A percentile compares a stretch with the other conserved stretches of the same genome.
phyloP scores from a whole-genome alignment of 2,888 invertebrate species.

The Acrocyrtus sp. region DNA sequence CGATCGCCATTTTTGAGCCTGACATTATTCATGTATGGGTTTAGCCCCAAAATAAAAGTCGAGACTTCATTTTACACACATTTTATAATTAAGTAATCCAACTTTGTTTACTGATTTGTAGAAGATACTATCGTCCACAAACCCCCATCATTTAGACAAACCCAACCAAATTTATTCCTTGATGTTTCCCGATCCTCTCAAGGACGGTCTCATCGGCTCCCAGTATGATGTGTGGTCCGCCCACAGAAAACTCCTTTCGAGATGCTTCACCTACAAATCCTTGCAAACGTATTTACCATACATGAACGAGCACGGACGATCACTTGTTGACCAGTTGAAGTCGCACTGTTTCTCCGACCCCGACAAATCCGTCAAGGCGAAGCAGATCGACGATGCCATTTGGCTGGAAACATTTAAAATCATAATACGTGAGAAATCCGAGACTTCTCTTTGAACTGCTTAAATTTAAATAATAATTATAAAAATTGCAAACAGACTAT shows the following conservation, averaged over 20 bases:
- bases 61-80: too few relatives aligned
- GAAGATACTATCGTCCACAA: constrained; percentile 1
- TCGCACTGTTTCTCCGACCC: neutral
- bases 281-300: neutral
- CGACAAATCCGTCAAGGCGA: neutral
- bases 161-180: constrained; percentile 9
- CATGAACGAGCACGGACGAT: constrained; percentile 4
- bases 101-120: too few relatives aligned
- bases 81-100: too few relatives aligned
- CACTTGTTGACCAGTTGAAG: neutral
- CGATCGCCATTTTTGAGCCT: neutral
- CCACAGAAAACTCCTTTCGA: neutral
- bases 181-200: neutral
- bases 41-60: too few relatives aligned
- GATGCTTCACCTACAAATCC: neutral
- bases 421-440: neutral
- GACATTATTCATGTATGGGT: neutral
- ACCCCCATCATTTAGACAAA: neutral
- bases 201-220: neutral
- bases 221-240: neutral
- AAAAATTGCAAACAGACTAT: too few relatives aligned
- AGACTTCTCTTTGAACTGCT: too few relatives aligned
- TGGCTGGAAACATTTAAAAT: neutral
- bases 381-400: neutral
- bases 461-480: too few relatives aligned